Base-by-base conservation (phyloP, 1,140 invertebrate genomes). In the Brachionus plicatilis region DNA sequence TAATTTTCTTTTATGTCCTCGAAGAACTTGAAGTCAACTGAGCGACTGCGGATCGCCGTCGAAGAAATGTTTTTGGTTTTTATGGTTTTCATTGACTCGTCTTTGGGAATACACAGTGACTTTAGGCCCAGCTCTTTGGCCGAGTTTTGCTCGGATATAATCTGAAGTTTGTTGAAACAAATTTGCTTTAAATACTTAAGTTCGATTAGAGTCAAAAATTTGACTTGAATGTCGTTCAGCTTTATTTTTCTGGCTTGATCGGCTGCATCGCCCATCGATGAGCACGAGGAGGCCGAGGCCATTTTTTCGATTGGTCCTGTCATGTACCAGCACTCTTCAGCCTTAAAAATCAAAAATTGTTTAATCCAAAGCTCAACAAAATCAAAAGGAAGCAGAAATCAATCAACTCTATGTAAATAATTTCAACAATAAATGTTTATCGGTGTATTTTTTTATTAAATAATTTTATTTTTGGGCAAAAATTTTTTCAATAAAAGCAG, bases 1-100 rank as follows among this genome's bases (percentile, higher is more conserved):
- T 65, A 82, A 65, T 82, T 82, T 9, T 82, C 79, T 82, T 82
- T 82, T 20, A 82, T 82, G 33, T 82, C 79, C 20, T 82, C 79
- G n/a, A 82, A 82, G 33, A 82, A 68, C 41, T 68, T 60, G 60
- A 82, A 82, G 43, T 82, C 79, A 24, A 82, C 53, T 14, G 79
- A 82, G 29, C 79, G 79, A 14, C 37, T 45, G 6, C 79, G 50
- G 7, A 47, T 43, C 20, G 53, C 20, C 1, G 17, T 37, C 12
- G 53, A 68, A 41, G 20, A 27, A 6, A 82, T 60, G 33, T 82
- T 60, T 65, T 82, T 82, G 11, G 79, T 68, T 45, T 82, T 82
- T 11, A 82, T 68, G 24, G 65, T 82, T 82, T 68, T 60, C 79
- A 82, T 82, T 3, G 53, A 65, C 12, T 82, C 79, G 20, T 82